Evolutionary conservation across 2,888 invertebrate genomes (phyloP).

Genomic region (Thereva unica): DNA sequence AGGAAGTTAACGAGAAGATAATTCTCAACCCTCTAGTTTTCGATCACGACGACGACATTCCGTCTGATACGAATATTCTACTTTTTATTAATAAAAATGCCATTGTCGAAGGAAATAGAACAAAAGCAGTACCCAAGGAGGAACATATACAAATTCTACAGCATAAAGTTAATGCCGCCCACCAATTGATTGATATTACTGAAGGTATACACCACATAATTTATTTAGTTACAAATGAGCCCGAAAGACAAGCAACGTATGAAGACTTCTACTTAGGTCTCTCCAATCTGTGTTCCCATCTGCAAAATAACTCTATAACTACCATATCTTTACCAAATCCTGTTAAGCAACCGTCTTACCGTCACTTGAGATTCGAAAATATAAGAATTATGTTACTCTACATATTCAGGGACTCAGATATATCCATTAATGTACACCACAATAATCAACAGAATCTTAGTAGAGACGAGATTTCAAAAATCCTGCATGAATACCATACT

Average conservation of each 20-base stretch:
- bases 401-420: not conserved
- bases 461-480: not conserved
- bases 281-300: not conserved
- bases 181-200: too few species aligned
- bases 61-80: too few species aligned
- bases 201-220: too few species aligned
- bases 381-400: not conserved
- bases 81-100: too few species aligned
- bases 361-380: not conserved
- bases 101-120: too few species aligned
- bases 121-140: too few species aligned
- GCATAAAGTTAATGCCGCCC: too few species aligned
- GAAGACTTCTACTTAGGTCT: not conserved
- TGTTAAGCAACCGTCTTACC: not conserved
- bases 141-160: too few species aligned
- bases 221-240: too few species aligned
- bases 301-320: not conserved
- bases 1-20: too few species aligned
- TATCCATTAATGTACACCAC: not conserved
- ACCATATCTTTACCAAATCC: not conserved
- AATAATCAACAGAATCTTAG: not conserved
- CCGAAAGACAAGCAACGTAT: not conserved
- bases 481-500: slow-evolving; percentile 4
- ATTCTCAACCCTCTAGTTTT: too few species aligned
- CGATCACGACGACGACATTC: too few species aligned